Evolutionary conservation across 2,113 vertebrate species (phyloP).

Genomic region (Sylvicapra grimmia): DNA sequence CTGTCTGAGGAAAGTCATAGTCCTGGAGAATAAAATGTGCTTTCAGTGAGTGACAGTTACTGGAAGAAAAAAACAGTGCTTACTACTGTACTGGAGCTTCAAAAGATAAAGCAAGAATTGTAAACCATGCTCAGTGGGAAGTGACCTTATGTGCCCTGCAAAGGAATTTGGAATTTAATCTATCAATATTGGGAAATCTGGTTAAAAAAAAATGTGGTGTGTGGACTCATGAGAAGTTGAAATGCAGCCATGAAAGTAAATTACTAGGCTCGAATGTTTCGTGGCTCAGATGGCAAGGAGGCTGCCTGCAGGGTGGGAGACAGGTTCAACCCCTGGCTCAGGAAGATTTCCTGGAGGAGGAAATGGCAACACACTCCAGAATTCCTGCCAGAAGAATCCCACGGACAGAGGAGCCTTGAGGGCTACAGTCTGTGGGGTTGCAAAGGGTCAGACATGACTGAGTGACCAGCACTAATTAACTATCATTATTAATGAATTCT

Average conservation of each 20-base stretch:
- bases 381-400: accelerated
- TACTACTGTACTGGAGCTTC: not conserved
- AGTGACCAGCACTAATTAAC: not conserved
- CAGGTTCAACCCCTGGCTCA: not conserved
- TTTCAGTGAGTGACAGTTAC: not conserved
- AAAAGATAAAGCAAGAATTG: not conserved
- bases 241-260: not conserved
- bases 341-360: not conserved
- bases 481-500: not conserved
- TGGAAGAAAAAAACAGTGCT: not conserved
- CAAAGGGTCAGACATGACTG: not conserved
- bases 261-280: not conserved
- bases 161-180: not conserved
- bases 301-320: not conserved
- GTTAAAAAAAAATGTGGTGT: not conserved
- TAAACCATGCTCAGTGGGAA: not conserved
- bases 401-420: not conserved
- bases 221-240: not conserved
- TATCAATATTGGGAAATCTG: not conserved
- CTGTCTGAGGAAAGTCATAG: not conserved
- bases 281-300: not conserved
- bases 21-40: not conserved
- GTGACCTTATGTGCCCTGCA: not conserved
- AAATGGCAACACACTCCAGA: not conserved
- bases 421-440: not conserved